Evolutionary conservation across 2,113 vertebrate genomes (phyloP).

Genomic region (Cyanoramphus novaezelandiae): DNA sequence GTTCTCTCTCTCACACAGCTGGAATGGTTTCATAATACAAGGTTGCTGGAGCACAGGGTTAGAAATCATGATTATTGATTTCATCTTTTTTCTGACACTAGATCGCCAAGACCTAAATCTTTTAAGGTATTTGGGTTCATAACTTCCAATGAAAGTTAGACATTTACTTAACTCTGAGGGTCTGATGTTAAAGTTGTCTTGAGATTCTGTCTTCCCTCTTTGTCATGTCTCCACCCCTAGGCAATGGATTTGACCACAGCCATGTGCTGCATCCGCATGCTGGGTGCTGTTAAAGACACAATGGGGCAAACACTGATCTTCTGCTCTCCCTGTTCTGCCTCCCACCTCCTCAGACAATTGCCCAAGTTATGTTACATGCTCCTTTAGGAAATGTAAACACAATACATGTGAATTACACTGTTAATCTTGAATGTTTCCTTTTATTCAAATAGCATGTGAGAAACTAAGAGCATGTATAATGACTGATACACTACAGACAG

Average conservation of each 20-base stretch:
- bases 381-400: not conserved
- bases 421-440: not conserved
- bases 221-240: not conserved
- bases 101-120: not conserved
- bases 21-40: not conserved
- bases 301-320: not conserved
- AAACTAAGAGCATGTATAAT: constrained; percentile 20
- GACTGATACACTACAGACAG: not conserved
- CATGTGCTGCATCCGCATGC: not conserved
- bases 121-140: not conserved
- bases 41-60: not conserved
- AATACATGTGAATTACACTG: not conserved
- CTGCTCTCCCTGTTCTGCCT: not conserved
- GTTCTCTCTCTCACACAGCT: not conserved
- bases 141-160: not conserved
- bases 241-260: not conserved
- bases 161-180: not conserved
- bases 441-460: not conserved
- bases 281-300: not conserved
- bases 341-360: not conserved
- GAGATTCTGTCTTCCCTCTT: not conserved
- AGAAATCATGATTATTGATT: not conserved
- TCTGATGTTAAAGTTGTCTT: not conserved
- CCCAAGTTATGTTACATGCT: not conserved
- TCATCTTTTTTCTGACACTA: not conserved